Percentiles rank a stretch among this genome's conserved stretches.
Evolutionary conservation across 2,797 vertebrate species (phyloP).

Genomic region (Chaetophractus vellerosus): DNA sequence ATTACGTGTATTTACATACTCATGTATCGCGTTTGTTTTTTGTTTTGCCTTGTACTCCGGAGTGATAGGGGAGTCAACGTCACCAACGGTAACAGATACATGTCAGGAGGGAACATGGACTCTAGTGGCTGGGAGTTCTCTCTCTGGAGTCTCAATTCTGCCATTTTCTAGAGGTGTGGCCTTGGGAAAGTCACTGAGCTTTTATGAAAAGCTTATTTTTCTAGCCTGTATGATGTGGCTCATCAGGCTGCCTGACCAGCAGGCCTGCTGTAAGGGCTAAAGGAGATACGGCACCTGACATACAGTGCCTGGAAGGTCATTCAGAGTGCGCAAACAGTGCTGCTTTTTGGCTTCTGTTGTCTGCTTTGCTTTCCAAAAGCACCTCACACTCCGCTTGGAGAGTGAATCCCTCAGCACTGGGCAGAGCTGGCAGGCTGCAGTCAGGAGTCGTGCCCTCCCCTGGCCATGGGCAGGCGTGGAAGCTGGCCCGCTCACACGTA

Average conservation of each 20-base stretch:
- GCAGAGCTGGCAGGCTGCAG: background rate
- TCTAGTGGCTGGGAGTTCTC: background rate
- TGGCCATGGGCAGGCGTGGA: background rate
- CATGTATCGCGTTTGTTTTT: background rate
- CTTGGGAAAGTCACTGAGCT: background rate
- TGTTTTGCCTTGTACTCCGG: background rate
- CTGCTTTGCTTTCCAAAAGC: background rate
- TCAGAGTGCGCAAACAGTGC: background rate
- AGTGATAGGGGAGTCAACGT: background rate
- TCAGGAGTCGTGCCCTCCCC: background rate
- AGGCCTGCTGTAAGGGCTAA: background rate
- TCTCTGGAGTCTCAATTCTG: background rate
- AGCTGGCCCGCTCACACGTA: background rate
- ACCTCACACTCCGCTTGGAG: background rate
- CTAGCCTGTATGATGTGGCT: background rate
- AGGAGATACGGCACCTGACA: background rate
- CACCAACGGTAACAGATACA: background rate
- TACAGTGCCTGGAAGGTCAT: background rate
- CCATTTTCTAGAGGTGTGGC: background rate
- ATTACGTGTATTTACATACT: background rate
- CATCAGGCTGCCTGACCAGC: background rate
- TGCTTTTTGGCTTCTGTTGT: background rate
- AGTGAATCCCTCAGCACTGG: background rate
- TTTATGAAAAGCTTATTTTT: background rate
- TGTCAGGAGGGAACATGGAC: background rate